These are phyloP conservation scores for Sebastes baramenuke DNA, from an alignment of 2,797 vertebrate genomes.

Conservation along the genomic window DNA sequence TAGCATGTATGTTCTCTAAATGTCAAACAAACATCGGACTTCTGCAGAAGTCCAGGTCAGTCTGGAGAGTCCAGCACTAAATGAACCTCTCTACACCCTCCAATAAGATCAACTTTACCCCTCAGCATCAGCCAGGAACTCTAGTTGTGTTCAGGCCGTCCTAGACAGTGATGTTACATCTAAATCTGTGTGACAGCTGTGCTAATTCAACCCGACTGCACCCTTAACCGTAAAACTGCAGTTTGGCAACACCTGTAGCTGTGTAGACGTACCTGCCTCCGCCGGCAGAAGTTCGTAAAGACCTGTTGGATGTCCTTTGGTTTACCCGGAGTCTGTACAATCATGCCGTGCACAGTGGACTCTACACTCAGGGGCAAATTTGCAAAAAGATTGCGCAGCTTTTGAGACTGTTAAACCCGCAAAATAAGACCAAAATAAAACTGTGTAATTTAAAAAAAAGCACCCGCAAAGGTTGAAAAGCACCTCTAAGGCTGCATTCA, in stretches of 20 bases:
- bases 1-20: no score
- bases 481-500: no score
- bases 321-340: background rate
- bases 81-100: background rate
- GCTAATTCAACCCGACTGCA: background rate
- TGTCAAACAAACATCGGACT: no score
- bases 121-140: background rate
- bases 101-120: background rate
- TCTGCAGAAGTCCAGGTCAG: no score
- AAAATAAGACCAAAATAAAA: background rate
- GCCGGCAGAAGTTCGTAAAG: background rate
- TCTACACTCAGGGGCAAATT: background rate
- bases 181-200: background rate
- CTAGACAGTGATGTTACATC: background rate
- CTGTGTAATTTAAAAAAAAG: background rate
- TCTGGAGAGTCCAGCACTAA: background rate
- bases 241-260: background rate
- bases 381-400: background rate
- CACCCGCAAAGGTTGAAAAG: no score
- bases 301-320: background rate
- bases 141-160: background rate
- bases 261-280: background rate
- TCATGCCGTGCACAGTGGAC: background rate
- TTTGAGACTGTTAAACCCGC: background rate
- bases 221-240: background rate